Conservation (phyloP, 2,888 invertebrate species). For the Colletes collaris region DNA sequence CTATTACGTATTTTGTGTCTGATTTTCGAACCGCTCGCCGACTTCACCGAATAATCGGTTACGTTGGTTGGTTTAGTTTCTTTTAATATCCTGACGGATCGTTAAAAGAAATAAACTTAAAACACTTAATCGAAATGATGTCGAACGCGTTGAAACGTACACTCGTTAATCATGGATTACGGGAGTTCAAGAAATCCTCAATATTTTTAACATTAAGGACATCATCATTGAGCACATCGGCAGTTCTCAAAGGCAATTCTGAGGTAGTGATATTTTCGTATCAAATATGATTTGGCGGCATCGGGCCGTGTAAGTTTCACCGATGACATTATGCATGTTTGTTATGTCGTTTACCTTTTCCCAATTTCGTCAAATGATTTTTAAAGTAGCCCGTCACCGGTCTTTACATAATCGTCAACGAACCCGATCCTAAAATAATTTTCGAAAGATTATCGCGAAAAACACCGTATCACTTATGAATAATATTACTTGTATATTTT, state of each 20-base stretch:
- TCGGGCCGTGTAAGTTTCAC: neutral
- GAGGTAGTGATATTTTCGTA: constrained; percentile 61
- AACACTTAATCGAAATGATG: constrained; percentile 59
- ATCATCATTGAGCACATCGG: constrained; percentile 57
- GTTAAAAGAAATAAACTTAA: constrained; percentile 3
- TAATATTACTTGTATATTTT: constrained; percentile 19
- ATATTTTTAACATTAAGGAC: constrained; percentile 59
- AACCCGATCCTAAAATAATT: constrained; percentile 59
- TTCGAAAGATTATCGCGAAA: constrained; percentile 13
- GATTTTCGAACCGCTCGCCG: constrained; percentile 21
- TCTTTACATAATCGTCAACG: constrained; percentile 67
- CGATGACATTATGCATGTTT: neutral
- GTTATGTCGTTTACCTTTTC: neutral
- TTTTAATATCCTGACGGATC: neutral
- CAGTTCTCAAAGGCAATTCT: constrained; percentile 53
- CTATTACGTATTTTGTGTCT: constrained; percentile 30
- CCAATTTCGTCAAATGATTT: neutral
- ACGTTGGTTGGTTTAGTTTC: neutral
- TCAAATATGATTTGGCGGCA: neutral
- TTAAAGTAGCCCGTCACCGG: constrained; percentile 13
- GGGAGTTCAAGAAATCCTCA: constrained; percentile 66
- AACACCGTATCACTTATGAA: too few species aligned
- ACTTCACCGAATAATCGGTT: neutral
- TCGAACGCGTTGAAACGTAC: constrained; percentile 66
- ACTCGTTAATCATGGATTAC: constrained; percentile 47